Conservation (phyloP, 2,113 vertebrate species). For the Coracopsis vasa region DNA sequence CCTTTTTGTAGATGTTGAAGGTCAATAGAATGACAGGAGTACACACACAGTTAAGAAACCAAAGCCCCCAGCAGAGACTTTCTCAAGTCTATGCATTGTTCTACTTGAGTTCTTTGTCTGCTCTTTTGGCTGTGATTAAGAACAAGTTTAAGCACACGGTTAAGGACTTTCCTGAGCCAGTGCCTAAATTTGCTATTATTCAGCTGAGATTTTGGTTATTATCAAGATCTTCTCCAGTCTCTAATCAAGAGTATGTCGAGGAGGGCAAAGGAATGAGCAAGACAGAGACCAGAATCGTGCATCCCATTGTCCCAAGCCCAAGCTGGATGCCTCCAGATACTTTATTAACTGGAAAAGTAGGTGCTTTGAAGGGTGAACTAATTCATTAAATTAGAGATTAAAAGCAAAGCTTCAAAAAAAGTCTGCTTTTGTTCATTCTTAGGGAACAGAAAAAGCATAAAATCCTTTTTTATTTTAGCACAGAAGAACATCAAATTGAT, state of each 20-base stretch:
- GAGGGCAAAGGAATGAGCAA: neutral
- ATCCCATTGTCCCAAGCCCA: neutral
- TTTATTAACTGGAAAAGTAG: neutral
- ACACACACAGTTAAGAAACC: neutral
- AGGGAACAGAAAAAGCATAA: neutral
- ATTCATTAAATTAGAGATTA: neutral
- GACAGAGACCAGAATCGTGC: neutral
- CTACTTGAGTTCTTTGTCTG: neutral
- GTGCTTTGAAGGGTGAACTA: neutral
- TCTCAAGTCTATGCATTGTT: neutral
- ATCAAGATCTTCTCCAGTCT: neutral
- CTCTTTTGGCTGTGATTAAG: neutral
- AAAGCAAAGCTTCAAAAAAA: neutral
- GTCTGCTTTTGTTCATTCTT: neutral
- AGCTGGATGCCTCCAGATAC: neutral
- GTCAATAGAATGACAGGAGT: neutral
- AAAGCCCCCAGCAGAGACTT: constrained; percentile 22
- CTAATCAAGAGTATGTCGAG: neutral
- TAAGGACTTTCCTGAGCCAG: neutral
- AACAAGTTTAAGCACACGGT: neutral
- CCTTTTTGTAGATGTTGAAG: constrained; percentile 15
- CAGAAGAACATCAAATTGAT: neutral
- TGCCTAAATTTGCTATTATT: neutral
- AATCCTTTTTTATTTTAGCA: neutral
- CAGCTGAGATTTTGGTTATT: neutral